A percentile compares a stretch with the other conserved stretches of the same genome.
Evolutionary conservation across 1,140 invertebrate species (phyloP).

Genomic region (Drosophila kikkawai): DNA sequence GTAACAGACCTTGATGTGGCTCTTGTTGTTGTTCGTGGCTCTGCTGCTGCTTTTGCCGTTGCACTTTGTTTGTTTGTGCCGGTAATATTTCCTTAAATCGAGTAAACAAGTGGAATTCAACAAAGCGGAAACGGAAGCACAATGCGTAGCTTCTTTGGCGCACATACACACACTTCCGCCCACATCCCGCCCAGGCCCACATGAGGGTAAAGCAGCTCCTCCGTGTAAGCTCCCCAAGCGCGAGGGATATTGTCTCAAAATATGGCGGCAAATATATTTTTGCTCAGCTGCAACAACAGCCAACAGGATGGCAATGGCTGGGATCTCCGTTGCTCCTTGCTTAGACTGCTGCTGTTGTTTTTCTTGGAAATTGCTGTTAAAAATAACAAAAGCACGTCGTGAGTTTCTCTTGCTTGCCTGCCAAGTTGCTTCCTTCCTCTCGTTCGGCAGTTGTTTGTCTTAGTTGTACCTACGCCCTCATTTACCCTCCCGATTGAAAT

Average conservation of each 20-base stretch:
- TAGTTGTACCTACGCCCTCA: constrained; percentile 55
- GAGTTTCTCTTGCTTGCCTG: constrained; percentile 61
- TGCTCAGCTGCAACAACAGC: constrained; percentile 62
- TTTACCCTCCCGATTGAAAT: constrained; percentile 61
- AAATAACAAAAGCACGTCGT: constrained; percentile 76
- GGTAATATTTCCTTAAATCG: constrained; percentile 83
- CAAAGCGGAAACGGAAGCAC: constrained; percentile 83
- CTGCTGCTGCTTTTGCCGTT: constrained; percentile 31
- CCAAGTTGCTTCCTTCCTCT: constrained; percentile 71
- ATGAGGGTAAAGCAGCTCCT: constrained; percentile 37
- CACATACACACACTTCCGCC: constrained; percentile 19
- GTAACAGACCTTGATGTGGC: constrained; percentile 18
- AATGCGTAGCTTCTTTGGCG: constrained; percentile 69
- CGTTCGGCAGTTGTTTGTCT: constrained; percentile 56
- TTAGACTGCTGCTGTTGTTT: constrained; percentile 67
- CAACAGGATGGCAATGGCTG: constrained; percentile 3
- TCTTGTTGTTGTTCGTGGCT: constrained; percentile 29
- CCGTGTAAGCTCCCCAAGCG: constrained; percentile 51
- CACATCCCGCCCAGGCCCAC: constrained; percentile 7
- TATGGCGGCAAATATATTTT: constrained; percentile 82
- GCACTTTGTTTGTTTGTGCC: constrained; percentile 82
- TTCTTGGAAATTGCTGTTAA: constrained; percentile 81
- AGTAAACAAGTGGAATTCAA: constrained; percentile 83
- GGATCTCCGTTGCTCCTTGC: constrained; percentile 7
- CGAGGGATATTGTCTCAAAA: constrained; percentile 80